Conservation (phyloP, 2,113 vertebrate genomes). For the Stigmatopora nigra region DNA sequence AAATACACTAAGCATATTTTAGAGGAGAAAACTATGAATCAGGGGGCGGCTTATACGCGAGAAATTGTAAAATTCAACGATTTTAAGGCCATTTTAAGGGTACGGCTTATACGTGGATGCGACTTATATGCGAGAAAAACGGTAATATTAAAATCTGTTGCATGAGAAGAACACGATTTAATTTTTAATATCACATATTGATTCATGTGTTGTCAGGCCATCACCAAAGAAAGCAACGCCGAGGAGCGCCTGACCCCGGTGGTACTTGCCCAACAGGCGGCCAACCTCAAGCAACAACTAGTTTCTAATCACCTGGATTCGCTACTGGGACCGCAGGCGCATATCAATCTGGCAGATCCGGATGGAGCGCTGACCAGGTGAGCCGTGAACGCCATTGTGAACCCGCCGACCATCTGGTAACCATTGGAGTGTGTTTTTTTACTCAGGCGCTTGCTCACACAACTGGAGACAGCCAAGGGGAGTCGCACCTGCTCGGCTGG, state of each 20-base stretch:
- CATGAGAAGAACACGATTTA: too few species aligned
- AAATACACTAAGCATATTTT: too few species aligned
- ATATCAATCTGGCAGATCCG: slow-evolving; percentile 86
- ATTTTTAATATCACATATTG: not conserved
- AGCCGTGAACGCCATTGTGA: slow-evolving; percentile 32
- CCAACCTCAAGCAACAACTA: slow-evolving; percentile 85
- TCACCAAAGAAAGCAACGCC: slow-evolving; percentile 74
- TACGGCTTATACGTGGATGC: too few species aligned
- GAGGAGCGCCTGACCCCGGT: slow-evolving; percentile 89
- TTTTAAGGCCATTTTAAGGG: too few species aligned
- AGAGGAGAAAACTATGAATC: too few species aligned
- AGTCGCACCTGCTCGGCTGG: slow-evolving; percentile 51
- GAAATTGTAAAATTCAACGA: too few species aligned
- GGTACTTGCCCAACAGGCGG: slow-evolving; percentile 83
- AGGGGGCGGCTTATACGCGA: too few species aligned
- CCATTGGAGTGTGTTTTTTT: slow-evolving; percentile 2
- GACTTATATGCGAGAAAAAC: too few species aligned
- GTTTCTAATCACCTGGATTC: slow-evolving; percentile 87
- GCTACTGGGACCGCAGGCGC: slow-evolving; percentile 81
- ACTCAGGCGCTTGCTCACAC: slow-evolving; percentile 82
- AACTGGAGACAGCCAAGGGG: slow-evolving; percentile 80
- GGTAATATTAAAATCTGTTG: too few species aligned
- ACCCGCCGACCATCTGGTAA: not conserved
- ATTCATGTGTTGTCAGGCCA: slow-evolving; percentile 55
- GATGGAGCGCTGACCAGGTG: slow-evolving; percentile 90